phyloP scores from a whole-genome alignment of 2,797 vertebrate genomes.

The Sebastes dallii region DNA sequence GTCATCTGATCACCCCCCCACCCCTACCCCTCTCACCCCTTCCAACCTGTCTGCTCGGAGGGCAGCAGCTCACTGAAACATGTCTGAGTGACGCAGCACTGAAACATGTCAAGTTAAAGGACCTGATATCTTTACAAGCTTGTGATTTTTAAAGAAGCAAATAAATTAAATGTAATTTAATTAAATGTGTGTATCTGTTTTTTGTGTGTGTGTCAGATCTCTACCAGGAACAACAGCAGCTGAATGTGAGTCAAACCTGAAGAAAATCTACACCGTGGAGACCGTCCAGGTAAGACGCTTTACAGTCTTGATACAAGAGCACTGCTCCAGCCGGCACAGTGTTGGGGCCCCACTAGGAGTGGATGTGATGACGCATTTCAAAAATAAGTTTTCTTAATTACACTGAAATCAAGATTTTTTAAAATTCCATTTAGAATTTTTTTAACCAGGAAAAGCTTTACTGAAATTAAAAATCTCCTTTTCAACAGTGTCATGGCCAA shows the following conservation, averaged over 20 bases:
- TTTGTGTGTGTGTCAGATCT: slow-evolving; percentile 79
- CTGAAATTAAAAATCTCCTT: not conserved
- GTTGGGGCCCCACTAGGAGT: not conserved
- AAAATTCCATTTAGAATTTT: not conserved
- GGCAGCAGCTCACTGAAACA: slow-evolving; percentile 13
- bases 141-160: not conserved
- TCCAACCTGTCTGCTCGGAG: slow-evolving; percentile 21
- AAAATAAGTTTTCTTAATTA: not conserved
- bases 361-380: not conserved
- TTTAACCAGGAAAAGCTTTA: not conserved
- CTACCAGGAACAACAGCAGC: slow-evolving; percentile 94
- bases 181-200: not conserved
- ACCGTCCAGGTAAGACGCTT: slow-evolving; percentile 90
- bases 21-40: not conserved
- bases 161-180: not conserved
- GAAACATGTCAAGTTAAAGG: not conserved
- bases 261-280: slow-evolving; percentile 95
- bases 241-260: slow-evolving; percentile 95
- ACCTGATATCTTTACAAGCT: no score
- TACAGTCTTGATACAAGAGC: not conserved
- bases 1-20: slow-evolving; percentile 59
- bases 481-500: not conserved
- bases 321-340: not conserved
- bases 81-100: not conserved
- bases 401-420: not conserved